phyloP scores from a whole-genome alignment of 2,113 vertebrate species.

The Ictalurus furcatus region DNA sequence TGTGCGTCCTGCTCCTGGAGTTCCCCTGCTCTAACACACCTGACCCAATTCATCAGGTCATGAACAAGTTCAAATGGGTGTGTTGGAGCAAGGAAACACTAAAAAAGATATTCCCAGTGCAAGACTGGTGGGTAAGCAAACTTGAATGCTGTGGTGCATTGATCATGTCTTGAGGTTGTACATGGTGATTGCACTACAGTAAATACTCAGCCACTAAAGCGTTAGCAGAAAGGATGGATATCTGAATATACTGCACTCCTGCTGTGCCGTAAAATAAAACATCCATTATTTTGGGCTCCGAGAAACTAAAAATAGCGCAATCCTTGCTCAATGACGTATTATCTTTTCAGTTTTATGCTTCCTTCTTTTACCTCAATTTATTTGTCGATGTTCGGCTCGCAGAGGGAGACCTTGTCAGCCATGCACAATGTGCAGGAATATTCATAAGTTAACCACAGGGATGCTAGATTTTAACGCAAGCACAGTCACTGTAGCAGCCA shows the following conservation, averaged over 20 bases:
- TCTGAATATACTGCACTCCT: not conserved
- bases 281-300: not conserved
- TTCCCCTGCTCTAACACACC: slow-evolving; percentile 15
- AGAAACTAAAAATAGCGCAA: not conserved
- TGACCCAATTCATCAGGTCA: slow-evolving; percentile 5
- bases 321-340: not conserved
- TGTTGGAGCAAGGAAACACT: not conserved
- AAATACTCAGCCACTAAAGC: not conserved
- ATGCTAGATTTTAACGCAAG: not conserved
- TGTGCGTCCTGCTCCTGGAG: not conserved
- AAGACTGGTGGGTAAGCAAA: not conserved
- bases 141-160: not conserved
- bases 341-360: not conserved
- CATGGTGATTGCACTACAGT: not conserved
- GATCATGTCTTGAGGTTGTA: not conserved
- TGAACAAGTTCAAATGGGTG: not conserved
- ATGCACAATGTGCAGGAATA: not conserved
- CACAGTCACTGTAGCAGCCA: too few species aligned
- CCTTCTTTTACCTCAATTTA: not conserved
- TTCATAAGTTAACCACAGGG: not conserved
- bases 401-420: not conserved
- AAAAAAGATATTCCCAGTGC: not conserved
- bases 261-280: not conserved
- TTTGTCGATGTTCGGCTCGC: not conserved
- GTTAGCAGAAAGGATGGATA: not conserved